phyloP scores from a whole-genome alignment of 2,113 vertebrate genomes.

The Pogona vitticeps region DNA sequence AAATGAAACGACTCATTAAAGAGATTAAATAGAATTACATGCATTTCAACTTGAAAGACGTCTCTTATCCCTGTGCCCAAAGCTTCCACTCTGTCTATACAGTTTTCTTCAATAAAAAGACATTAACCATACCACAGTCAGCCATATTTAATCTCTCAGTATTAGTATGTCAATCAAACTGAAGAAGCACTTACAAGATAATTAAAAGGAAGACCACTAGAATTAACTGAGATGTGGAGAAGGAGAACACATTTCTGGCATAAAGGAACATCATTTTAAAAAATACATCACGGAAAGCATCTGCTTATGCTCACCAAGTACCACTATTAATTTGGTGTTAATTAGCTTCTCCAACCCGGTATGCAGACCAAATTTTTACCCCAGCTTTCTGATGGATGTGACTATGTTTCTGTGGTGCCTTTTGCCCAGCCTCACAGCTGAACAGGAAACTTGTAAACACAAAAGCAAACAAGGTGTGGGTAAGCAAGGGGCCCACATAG shows the following conservation, averaged over 20 bases:
- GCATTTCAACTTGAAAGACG: slow-evolving; percentile 29
- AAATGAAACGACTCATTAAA: slow-evolving; percentile 30
- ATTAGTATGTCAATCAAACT: rapidly evolving
- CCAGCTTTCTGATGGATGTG: no score
- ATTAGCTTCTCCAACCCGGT: no score
- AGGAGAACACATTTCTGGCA: not conserved
- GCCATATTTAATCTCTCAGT: slow-evolving; percentile 11
- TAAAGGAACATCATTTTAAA: not conserved
- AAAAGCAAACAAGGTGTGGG: no score
- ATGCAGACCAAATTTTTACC: no score
- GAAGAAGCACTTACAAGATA: not conserved
- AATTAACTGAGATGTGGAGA: not conserved
- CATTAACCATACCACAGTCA: slow-evolving; percentile 22
- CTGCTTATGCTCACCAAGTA: no score
- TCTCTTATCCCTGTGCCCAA: not conserved
- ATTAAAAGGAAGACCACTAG: slow-evolving; percentile 17
- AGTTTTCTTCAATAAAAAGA: slow-evolving; percentile 14
- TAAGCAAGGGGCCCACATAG: no score
- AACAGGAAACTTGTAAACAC: no score
- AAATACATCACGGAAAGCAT: not conserved
- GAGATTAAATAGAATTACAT: slow-evolving; percentile 29
- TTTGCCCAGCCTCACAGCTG: no score
- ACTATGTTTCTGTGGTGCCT: no score
- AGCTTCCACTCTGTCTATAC: slow-evolving; percentile 14
- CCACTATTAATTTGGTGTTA: no score